Base-by-base conservation (phyloP, 2,888 invertebrate genomes). In the Rhagium mordax region DNA sequence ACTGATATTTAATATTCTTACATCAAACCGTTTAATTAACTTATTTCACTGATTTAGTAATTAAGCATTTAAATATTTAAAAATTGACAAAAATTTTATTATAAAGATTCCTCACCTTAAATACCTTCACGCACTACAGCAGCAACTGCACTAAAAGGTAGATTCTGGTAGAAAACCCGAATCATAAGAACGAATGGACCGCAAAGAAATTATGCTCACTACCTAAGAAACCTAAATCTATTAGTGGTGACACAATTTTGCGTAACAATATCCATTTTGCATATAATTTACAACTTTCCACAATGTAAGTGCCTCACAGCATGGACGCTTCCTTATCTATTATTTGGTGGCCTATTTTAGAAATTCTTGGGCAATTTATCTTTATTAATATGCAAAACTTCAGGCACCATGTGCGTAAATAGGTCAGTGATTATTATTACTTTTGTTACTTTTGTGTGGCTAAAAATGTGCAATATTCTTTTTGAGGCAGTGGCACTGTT, bases 261-360 rank as follows among this genome's bases (percentile, higher is more conserved):
- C 80, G 76, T 69, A 79, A 80, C 76, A 78, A 77, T 78, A 78
- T 78, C 79, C 77, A 77, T 78, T 81, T 79, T 82, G 82, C 82
- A 81, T 82, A 79, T 77, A 77, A 79, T 82, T 80, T 78, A 79
- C 77, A 77, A 78, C 79, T 79, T 78, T 80, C 77, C 76, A 74
- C 80, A 75, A 76, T 74, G 74, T 73, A 72, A 74, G 74, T 75
- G 75, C 47, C 74, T 73, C 81, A 29, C 80, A 79, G 81, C 76
- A 60, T 75, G 81, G 76, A 72, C 71, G 75, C 79, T 74, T 74
- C 61, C 74, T 78, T 72, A 65, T 71, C 70, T 66, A 70, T 78
- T 77, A 76, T 80, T 47, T 72, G 64, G 70, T 70, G 67, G 70
- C 41, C 68, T 67, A 69, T 70, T 74, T 73, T 57, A 65, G 68